Evolutionary conservation across 2,797 vertebrate species (phyloP).

Genomic region (Leptatherina wallacei): DNA sequence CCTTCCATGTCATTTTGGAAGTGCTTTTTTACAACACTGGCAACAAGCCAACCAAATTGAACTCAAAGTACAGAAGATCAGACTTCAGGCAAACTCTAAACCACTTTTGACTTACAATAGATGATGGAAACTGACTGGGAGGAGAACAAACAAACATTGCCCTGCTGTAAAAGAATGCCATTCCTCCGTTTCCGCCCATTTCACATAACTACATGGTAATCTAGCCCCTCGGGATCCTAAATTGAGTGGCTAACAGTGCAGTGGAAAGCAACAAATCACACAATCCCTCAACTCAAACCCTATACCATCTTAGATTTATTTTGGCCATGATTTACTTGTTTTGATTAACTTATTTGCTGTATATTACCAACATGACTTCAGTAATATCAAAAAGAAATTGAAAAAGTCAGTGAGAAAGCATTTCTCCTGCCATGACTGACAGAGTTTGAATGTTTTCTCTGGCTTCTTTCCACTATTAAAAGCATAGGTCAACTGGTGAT

Average conservation of each 20-base stretch:
- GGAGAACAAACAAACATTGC: constrained; percentile 11
- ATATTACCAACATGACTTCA: neutral
- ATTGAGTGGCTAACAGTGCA: neutral
- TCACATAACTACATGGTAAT: constrained; percentile 46
- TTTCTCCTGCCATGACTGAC: neutral
- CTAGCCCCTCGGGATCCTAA: constrained; percentile 15
- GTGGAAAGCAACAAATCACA: constrained; percentile 6
- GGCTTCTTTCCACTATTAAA: too few species aligned
- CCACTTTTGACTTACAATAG: neutral
- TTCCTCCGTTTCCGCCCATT: constrained; percentile 32
- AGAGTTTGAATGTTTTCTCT: too few species aligned
- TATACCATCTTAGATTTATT: neutral
- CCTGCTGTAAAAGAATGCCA: constrained; percentile 28
- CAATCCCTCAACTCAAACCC: neutral
- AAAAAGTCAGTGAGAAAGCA: neutral
- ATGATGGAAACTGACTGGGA: neutral
- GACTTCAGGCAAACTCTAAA: neutral
- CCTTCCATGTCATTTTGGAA: neutral
- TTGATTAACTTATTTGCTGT: neutral
- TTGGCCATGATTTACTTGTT: neutral
- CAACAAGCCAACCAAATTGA: neutral
- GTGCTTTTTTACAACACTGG: neutral
- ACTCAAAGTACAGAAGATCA: constrained; percentile 20
- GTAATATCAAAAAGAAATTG: neutral
- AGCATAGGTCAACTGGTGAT: too few species aligned